Conservation (phyloP, 2,888 invertebrate genomes). For the Geophilus truncorum region DNA sequence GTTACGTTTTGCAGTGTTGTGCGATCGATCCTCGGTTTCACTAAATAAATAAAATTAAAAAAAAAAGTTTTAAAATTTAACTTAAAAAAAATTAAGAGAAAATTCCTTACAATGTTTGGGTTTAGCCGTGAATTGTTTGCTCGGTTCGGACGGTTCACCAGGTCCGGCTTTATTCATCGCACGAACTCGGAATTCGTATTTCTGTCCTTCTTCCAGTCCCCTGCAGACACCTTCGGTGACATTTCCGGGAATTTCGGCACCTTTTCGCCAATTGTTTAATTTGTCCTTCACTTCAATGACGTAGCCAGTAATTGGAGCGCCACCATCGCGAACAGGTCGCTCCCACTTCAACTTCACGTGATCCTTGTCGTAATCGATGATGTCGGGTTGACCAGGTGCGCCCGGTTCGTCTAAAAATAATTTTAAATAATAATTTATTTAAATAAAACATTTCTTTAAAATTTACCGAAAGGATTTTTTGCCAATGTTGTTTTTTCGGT, state of each 20-base stretch:
- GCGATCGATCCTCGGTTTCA: slow-evolving; percentile 51
- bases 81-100: too few species aligned
- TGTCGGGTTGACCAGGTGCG: slow-evolving; percentile 79
- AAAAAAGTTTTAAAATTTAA: too few species aligned
- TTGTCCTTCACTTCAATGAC: slow-evolving; percentile 91
- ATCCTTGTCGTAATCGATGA: slow-evolving; percentile 80
- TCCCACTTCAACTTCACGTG: slow-evolving; percentile 85
- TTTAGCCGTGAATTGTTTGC: slow-evolving; percentile 85
- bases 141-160: slow-evolving; percentile 85
- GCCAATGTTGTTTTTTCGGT: slow-evolving; percentile 83
- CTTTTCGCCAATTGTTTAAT: slow-evolving; percentile 77
- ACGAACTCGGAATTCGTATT: slow-evolving; percentile 90
- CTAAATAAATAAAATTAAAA: slow-evolving; percentile 42
- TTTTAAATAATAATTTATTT: too few species aligned
- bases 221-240: slow-evolving; percentile 75
- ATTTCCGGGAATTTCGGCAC: slow-evolving; percentile 76
- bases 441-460: too few species aligned
- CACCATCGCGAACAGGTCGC: slow-evolving; percentile 77
- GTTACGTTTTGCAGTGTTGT: slow-evolving; percentile 46
- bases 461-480: slow-evolving; percentile 92
- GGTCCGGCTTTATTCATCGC: slow-evolving; percentile 94
- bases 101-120: slow-evolving; percentile 79
- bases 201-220: slow-evolving; percentile 88
- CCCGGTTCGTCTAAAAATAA: slow-evolving; percentile 68
- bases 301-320: slow-evolving; percentile 86